Base-by-base conservation (phyloP, 2,888 invertebrate species). In the Scaptomyza parva region DNA sequence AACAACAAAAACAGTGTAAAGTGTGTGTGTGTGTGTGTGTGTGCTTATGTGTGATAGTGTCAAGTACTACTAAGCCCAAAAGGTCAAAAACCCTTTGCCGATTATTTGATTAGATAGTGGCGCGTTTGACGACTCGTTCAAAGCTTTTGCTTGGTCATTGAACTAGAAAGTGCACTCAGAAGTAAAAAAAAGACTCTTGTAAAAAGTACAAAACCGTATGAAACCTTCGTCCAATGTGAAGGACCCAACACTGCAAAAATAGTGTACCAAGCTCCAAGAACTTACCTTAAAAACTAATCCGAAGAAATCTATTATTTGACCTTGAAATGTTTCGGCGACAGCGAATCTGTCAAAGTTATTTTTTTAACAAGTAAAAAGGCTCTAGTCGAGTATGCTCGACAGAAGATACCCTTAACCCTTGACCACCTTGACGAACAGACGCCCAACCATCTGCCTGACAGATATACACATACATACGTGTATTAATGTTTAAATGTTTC, bases 71-170 rank as follows among this genome's bases (percentile, higher is more conserved):
- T 18, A 6, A 14, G 4, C 9, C 51, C 6, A 52, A 37, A 41
- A 33, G 30, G 18, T 30, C 41, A 12, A 12, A 12, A n/a, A 7
- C 26, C 14, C 20, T n/a, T 39, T 14, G 5, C 11, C 11, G 18
- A 45, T 20, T 26, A 47, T 28, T 41, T 9, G 2, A 40, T 24
- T 20, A 2, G n/a, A 45, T 30, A 22, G 48, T 65, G 68, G 48
- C 37, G 48, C 57, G 67, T 39, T 66, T 48, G 12, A 3, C 14
- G 24, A 35, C 43, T 28, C 17, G 14, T 58, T 18, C 0, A 39
- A 12, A 24, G 28, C 20, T 12, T 41, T 52, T 22, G 20, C 26
- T 24, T 22, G 1, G 12, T 11, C n/a, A 45, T n/a, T 28, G 26
- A 9, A n/a, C 12, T 5, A 5, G 1, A 33, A 20, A 14, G 11